Evolutionary conservation across 1,140 invertebrate species (phyloP).

Genomic region (Apis mellifera): Amel_HAv3.1 CM009935.2:9381501-9382000

Average conservation of each 20-base stretch:
- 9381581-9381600: slow-evolving; percentile 68
- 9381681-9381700: slow-evolving; percentile 73
- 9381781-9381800: slow-evolving; percentile 69
- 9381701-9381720: slow-evolving; percentile 67
- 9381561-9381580: slow-evolving; percentile 64
- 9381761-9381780: slow-evolving; percentile 66
- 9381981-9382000: slow-evolving; percentile 84
- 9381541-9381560: slow-evolving; percentile 68
- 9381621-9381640: slow-evolving; percentile 79
- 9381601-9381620: slow-evolving; percentile 80
- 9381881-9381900: slow-evolving; percentile 61
- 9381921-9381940: slow-evolving; percentile 73
- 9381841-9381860: slow-evolving; percentile 77
- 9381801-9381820: slow-evolving; percentile 73
- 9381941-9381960: slow-evolving; percentile 69
- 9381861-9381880: slow-evolving; percentile 76
- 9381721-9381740: slow-evolving; percentile 69
- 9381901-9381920: slow-evolving; percentile 80
- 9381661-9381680: slow-evolving; percentile 63
- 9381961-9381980: slow-evolving; percentile 81
- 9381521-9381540: slow-evolving; percentile 59
- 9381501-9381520: slow-evolving; percentile 69
- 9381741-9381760: slow-evolving; percentile 71
- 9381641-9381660: slow-evolving; percentile 51
- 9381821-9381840: slow-evolving; percentile 76